These are phyloP conservation scores for Heliangelus exortis DNA, from an alignment of 2,797 vertebrate genomes.

Conservation along the genomic window DNA sequence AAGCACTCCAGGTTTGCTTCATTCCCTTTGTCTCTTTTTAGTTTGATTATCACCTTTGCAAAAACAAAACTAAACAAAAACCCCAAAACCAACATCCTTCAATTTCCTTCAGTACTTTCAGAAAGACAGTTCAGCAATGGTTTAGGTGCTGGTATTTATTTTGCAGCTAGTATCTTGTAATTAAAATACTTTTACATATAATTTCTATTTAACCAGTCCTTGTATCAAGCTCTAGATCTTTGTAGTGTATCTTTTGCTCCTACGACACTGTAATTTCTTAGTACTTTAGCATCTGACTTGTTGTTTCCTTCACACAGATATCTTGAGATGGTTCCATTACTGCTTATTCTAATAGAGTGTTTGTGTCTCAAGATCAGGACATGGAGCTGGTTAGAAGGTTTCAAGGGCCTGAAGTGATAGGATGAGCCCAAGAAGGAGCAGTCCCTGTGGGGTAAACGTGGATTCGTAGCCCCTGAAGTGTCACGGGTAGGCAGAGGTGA, in stretches of 20 bases:
- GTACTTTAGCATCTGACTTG: background rate
- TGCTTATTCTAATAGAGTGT: constrained; percentile 48
- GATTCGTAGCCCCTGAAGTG: too few relatives aligned
- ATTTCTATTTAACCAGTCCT: background rate
- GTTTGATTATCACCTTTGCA: background rate
- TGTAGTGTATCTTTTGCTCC: background rate
- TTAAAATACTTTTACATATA: background rate
- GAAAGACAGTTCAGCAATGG: background rate
- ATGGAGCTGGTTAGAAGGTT: background rate
- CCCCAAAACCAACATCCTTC: background rate
- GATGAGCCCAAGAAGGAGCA: too few relatives aligned
- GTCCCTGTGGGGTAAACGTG: too few relatives aligned
- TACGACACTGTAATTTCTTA: background rate
- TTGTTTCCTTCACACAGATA: background rate
- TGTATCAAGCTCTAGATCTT: background rate
- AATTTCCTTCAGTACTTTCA: background rate
- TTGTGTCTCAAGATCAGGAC: background rate
- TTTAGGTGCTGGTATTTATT: background rate
- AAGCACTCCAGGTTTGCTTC: background rate
- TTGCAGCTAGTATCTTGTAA: background rate
- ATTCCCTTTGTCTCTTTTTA: background rate
- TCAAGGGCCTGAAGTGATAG: background rate
- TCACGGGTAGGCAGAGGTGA: too few relatives aligned
- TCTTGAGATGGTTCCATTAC: background rate
- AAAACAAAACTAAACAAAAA: too few relatives aligned